Percentiles rank a stretch among this genome's conserved stretches.
These are phyloP conservation scores for Vespertilio murinus DNA, from an alignment of 2,797 vertebrate species.

Conservation along the genomic window DNA sequence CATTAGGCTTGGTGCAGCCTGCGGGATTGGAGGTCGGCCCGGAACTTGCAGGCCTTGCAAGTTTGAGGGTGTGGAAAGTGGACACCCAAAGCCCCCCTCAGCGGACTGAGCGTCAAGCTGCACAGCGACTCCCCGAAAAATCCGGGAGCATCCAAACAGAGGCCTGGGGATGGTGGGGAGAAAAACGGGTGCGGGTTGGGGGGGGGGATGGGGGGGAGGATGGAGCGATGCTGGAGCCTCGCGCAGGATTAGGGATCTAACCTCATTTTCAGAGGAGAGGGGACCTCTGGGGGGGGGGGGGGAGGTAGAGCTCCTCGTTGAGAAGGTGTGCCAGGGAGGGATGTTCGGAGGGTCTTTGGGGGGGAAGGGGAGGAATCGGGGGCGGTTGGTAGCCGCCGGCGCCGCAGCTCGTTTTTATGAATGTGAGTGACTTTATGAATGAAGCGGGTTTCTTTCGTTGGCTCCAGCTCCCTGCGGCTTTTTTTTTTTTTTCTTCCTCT, in stretches of 20 bases:
- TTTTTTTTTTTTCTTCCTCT: neutral
- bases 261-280: slow-evolving; percentile 26
- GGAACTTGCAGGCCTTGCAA: slow-evolving; percentile 66
- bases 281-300: neutral
- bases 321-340: neutral
- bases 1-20: slow-evolving; percentile 6
- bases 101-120: neutral
- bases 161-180: neutral
- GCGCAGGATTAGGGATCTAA: slow-evolving; percentile 4
- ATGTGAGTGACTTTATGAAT: slow-evolving; percentile 83
- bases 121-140: slow-evolving; percentile 8
- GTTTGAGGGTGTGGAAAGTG: slow-evolving; percentile 51
- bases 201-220: too few relatives aligned
- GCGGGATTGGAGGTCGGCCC: slow-evolving; percentile 36
- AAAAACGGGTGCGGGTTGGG: neutral
- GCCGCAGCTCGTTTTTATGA: slow-evolving; percentile 70
- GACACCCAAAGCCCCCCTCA: neutral
- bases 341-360: neutral
- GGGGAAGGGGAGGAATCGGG: neutral
- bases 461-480: slow-evolving; percentile 55
- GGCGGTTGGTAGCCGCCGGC: neutral
- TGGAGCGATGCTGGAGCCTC: neutral
- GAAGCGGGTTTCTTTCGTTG: slow-evolving; percentile 76
- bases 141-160: neutral
- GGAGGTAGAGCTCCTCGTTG: neutral